Percentiles rank a stretch among this genome's conserved stretches.
Conservation (phyloP, 2,113 vertebrate genomes). For the Cygnus atratus region DNA sequence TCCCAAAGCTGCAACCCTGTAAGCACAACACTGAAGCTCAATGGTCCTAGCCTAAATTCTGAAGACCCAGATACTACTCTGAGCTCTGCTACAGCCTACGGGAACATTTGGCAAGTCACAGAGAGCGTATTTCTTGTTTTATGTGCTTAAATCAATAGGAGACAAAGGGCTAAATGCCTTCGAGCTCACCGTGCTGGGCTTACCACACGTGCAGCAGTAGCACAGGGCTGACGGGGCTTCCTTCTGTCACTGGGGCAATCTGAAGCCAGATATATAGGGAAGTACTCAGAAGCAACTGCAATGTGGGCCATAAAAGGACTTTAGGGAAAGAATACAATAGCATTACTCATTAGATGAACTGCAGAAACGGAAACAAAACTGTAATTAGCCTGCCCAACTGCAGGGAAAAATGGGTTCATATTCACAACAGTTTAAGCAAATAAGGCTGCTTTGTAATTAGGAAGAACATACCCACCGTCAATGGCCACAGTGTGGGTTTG, state of each 20-base stretch:
- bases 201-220: no score
- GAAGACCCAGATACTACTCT: neutral
- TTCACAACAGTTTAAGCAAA: neutral
- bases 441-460: neutral
- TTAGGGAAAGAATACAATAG: neutral
- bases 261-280: neutral
- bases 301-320: neutral
- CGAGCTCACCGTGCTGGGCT: neutral
- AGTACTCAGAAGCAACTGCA: neutral
- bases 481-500: neutral
- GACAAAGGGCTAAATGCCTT: neutral
- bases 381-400: neutral
- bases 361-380: conserved; percentile 12
- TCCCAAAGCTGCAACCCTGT: neutral
- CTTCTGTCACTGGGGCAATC: neutral
- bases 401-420: neutral
- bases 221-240: neutral
- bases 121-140: neutral
- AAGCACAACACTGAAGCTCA: neutral
- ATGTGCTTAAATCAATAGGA: neutral
- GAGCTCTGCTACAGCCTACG: neutral
- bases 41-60: neutral
- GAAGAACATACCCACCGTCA: neutral
- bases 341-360: neutral
- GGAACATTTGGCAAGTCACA: neutral